phyloP scores from a whole-genome alignment of 2,888 invertebrate genomes.

The Norana najaformis region DNA sequence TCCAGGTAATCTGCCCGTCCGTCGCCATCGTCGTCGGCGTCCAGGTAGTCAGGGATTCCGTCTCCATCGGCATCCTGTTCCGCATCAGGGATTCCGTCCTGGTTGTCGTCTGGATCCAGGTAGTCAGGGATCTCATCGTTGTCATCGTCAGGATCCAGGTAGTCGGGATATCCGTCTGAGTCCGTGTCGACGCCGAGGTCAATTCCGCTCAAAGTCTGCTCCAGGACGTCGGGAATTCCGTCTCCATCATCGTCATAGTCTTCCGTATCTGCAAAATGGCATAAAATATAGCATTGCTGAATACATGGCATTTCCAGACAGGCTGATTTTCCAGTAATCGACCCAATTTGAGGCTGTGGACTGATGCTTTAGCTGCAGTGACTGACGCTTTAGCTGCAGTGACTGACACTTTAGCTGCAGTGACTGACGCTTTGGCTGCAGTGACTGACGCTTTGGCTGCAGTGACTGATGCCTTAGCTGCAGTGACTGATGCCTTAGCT shows the following conservation, averaged over 20 bases:
- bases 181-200: constrained; percentile 34
- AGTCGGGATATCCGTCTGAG: constrained; percentile 33
- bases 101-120: constrained; percentile 42
- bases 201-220: constrained; percentile 22
- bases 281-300: not conserved
- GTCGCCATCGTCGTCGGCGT: constrained; percentile 43
- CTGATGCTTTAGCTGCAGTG: no score
- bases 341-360: no score
- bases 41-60: constrained; percentile 34
- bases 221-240: constrained; percentile 13
- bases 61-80: constrained; percentile 38
- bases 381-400: no score
- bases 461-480: no score
- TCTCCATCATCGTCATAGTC: constrained; percentile 16
- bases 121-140: constrained; percentile 53
- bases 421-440: no score
- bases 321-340: no score
- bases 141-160: constrained; percentile 46
- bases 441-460: no score
- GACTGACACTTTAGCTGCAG: no score
- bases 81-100: constrained; percentile 36
- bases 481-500: no score
- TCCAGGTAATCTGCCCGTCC: constrained; percentile 36
- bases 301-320: no score
- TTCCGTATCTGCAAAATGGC: not conserved